Evolutionary conservation across 2,113 vertebrate species (phyloP), one percentile per base, ranked within the genome.

Genomic region (Marmota flaviventris): DNA sequence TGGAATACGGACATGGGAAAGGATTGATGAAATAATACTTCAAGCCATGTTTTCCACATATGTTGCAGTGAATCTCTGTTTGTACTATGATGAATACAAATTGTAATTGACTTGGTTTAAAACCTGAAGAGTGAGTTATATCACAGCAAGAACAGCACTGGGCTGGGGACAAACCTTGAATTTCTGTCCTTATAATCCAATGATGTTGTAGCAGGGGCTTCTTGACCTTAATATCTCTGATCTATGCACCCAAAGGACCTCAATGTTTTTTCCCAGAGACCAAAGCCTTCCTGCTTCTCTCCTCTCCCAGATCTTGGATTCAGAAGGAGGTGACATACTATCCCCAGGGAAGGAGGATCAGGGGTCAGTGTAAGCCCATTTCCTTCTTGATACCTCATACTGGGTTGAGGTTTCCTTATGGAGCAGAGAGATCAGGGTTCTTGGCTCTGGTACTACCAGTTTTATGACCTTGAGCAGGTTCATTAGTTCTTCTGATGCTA

Each of bases 31-130:
- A 84, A 84, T 45, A 42, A n/a, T 91, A 85, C 84, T 94, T 97
- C 91, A 94, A 85, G n/a, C 78, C 83, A 93, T 29, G 42, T 85
- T 97, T 90, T 82, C 88, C 83, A 86, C 96, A 94, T 79, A 78
- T 89, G 91, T 81, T 78, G 48, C 32, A 37, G 45, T 53, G 78
- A 96, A 67, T 88, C 69, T 89, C 0, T 65, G 8, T 75, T 94
- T 89, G 56, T 32, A 22, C 63, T 86, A 20, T 17, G 73, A 83
- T 79, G 85, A 97, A 65, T 56, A 72, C 8, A 82, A 93, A 85
- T 87, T 48, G 56, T 48, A 82, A 51, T 1, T 2, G 77, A 82
- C 82, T 48, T 83, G 84, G 37, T 5, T 92, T 61, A 93, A 91
- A 96, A 56, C 73, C 73, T 5, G 48, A 2, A 25, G 42, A 94